Evolutionary conservation across 2,888 invertebrate genomes (phyloP).

Genomic region (Urechis unicinctus): DNA sequence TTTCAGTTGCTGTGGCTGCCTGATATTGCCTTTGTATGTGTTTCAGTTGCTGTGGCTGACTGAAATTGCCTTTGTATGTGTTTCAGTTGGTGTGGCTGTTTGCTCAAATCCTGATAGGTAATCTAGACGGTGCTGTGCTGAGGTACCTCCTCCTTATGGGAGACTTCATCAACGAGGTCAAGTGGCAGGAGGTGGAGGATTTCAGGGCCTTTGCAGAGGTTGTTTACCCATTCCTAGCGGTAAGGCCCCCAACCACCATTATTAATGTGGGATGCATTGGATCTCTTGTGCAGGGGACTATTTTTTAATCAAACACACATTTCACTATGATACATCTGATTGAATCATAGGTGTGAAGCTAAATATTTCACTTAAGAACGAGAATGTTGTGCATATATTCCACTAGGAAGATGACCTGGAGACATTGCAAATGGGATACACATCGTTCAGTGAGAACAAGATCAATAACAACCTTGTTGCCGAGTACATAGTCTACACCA

Average conservation of each 20-base stretch:
- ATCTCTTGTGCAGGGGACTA: no score
- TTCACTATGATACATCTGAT: no score
- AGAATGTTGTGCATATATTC: no score
- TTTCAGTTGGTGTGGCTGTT: slow-evolving; percentile 38
- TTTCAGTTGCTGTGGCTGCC: no score
- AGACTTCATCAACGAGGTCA: slow-evolving; percentile 38
- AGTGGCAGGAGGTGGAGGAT: slow-evolving; percentile 44
- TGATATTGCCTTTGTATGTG: no score
- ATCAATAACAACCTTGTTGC: slow-evolving; percentile 35
- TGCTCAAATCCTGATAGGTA: slow-evolving; percentile 40
- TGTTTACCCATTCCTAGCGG: slow-evolving; percentile 43
- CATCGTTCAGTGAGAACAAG: slow-evolving; percentile 46
- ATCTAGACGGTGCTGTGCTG: slow-evolving; percentile 41
- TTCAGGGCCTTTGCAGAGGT: slow-evolving; percentile 40
- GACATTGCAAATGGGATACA: slow-evolving; percentile 46
- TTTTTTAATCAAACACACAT: no score
- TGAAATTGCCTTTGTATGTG: background rate
- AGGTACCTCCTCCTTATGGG: slow-evolving; percentile 41
- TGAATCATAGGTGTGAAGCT: no score
- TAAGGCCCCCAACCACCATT: slow-evolving; percentile 11
- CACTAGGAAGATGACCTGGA: slow-evolving; percentile 49
- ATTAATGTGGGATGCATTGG: background rate
- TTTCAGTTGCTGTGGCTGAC: background rate
- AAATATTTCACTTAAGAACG: no score
- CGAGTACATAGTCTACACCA: slow-evolving; percentile 41